Conservation (phyloP, 2,888 invertebrate species). For the Eupithecia exiguata region DNA sequence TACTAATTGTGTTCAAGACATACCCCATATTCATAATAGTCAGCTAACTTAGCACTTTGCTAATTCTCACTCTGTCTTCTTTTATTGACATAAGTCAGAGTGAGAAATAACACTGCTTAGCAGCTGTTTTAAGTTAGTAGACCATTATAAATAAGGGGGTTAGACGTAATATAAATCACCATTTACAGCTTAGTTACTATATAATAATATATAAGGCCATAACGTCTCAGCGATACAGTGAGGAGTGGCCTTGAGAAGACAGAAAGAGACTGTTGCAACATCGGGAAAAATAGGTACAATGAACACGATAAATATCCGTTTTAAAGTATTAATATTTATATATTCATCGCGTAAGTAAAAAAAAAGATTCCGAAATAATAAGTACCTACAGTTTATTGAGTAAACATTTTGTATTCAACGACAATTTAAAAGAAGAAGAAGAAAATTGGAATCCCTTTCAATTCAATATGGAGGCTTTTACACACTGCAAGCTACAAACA, state of each 20-base stretch:
- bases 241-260: not conserved
- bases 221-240: slow-evolving; percentile 2
- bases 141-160: too few relatives aligned
- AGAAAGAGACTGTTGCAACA: not conserved
- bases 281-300: too few relatives aligned
- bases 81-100: too few relatives aligned
- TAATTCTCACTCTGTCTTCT: too few relatives aligned
- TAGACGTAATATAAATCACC: slow-evolving; percentile 9
- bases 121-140: too few relatives aligned
- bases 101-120: too few relatives aligned
- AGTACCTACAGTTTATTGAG: not conserved
- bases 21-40: not conserved
- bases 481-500: not conserved
- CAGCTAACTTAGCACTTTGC: too few relatives aligned
- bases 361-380: not conserved
- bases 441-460: not conserved
- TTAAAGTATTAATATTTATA: too few relatives aligned
- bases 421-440: too few relatives aligned
- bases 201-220: not conserved
- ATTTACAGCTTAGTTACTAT: not conserved
- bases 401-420: not conserved
- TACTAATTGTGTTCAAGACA: not conserved
- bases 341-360: not conserved
- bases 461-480: not conserved
- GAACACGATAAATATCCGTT: too few relatives aligned